These are phyloP conservation scores for Neoscelio sp. DNA, from an alignment of 2,888 invertebrate genomes.

Conservation along the genomic window DNA sequence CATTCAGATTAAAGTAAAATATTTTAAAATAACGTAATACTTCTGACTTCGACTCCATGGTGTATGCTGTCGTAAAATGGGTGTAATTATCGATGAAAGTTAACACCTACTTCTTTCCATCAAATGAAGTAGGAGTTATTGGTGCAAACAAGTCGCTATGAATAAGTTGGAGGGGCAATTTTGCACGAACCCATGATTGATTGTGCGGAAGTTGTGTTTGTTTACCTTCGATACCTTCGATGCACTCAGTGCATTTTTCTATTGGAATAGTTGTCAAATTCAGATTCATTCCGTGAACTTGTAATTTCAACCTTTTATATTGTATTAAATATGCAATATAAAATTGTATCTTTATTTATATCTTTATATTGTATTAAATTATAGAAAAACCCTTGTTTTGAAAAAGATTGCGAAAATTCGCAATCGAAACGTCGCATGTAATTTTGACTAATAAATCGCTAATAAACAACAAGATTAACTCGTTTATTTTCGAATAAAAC, in stretches of 20 bases:
- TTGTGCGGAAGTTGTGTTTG: constrained; percentile 47
- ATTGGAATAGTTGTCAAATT: constrained; percentile 36
- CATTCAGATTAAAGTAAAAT: too few species aligned
- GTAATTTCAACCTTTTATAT: constrained; percentile 23
- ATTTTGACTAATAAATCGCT: too few species aligned
- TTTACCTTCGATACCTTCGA: constrained; percentile 70
- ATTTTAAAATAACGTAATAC: not conserved
- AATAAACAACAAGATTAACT: too few species aligned
- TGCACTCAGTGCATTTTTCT: constrained; percentile 55
- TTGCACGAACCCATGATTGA: constrained; percentile 51
- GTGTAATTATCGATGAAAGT: constrained; percentile 34
- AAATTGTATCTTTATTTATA: too few species aligned
- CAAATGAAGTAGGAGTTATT: not conserved
- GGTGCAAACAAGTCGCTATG: constrained; percentile 47
- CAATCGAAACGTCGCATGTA: too few species aligned
- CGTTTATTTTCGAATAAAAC: too few species aligned
- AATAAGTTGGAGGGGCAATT: constrained; percentile 58
- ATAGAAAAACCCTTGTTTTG: too few species aligned
- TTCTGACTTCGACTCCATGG: constrained; percentile 21
- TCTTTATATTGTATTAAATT: too few species aligned
- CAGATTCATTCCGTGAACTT: constrained; percentile 13
- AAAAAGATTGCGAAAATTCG: too few species aligned
- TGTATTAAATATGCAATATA: too few species aligned
- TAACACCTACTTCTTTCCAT: constrained; percentile 4
- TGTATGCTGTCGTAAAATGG: constrained; percentile 17